Evolutionary conservation across 2,113 vertebrate genomes (phyloP), one percentile per base, ranked within the genome.

Genomic region (Rhinoptilus africanus): DNA sequence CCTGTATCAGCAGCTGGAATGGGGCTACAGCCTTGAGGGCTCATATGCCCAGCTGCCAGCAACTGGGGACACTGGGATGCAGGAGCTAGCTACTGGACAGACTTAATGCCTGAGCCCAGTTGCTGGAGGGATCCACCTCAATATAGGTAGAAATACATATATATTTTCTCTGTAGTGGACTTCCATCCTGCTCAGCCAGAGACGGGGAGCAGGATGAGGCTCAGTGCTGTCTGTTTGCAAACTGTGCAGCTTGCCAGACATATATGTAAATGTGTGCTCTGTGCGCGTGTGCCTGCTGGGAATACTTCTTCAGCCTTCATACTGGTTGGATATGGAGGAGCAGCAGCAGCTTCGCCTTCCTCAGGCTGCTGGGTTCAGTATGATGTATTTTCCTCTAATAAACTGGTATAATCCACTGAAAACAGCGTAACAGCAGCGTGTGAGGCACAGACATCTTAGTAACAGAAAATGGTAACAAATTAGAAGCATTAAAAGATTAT

Each of bases 201-300:
- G 26, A 54, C 32, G 6, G 4, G 14, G 7, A 67, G 15, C 13
- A 74, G 24, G 32, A 48, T 6, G 11, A 63, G 19, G 37, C 34
- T 15, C 0, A 0, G 15, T 13, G 50, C 0, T 59, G n/a, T 23
- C n/a, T 17, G 27, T 41, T 35, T 67, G 50, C 19, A 45, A 53
- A 4, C 27, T 4, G 14, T 30, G 22, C 3, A 3, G 47, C 27
- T 50, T 59, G 37, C 32, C 51, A 63, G 0, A 27, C 6, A 57
- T 4, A 41, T 5, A 45, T 2, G 1, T 21, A 88, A 82, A 32
- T 8, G 10, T 15, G 11, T 32, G 37, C 37, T 69, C 45, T 67
- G 8, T 56, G 17, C 57, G 21, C 2, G 2, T 47, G 32, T 60
- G 62, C 28, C 68, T 51, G 34, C 12, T 27, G 13, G 34, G 48